Base-by-base conservation (phyloP, 2,888 invertebrate genomes). In the Rosalia funebris region DNA sequence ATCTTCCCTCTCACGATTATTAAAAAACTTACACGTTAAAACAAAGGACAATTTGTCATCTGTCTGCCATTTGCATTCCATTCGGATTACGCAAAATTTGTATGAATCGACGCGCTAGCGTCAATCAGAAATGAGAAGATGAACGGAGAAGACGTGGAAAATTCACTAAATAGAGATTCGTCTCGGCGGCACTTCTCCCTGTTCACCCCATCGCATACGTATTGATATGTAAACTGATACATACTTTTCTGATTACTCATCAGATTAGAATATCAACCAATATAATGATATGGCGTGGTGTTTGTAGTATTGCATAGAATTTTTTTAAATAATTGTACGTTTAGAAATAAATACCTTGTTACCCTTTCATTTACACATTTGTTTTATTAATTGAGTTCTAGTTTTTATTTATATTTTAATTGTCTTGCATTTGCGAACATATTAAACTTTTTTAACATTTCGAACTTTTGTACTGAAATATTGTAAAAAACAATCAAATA, bases 21-120 rank as follows among this genome's bases (percentile, higher is more conserved):
- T 42, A 42, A 32, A 52, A 42, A 41, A 41, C 20, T 25, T 42
- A 15, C 15, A 36, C 17, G 31, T 1, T 47, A 60, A 63, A 68
- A 68, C 63, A 64, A 62, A 65, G 59, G 50, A 56, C 65, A 47
- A 68, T 68, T 66, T 64, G 65, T 68, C 63, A 63, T 61, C 57
- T 37, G 39, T 52, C 42, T 56, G 57, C 56, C 63, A 58, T 57
- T 34, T 53, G 59, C 62, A 58, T 57, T 57, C 41, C 47, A 44
- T 48, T 53, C 44, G 32, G 31, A 45, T 48, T 42, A 59, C 47
- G 48, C 41, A 59, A 59, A 62, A 62, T 52, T 15, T 52, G 31
- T 52, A 17, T n/a, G 37, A 52, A 52, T 42, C 52, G 52, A 52
- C 42, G 41, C 42, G 15, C 31, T 11, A 10, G 31, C 15, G 42